A percentile compares a stretch with the other conserved stretches of the same genome.
phyloP scores from a whole-genome alignment of 2,113 vertebrate species.

The Phocoena sinus region DNA sequence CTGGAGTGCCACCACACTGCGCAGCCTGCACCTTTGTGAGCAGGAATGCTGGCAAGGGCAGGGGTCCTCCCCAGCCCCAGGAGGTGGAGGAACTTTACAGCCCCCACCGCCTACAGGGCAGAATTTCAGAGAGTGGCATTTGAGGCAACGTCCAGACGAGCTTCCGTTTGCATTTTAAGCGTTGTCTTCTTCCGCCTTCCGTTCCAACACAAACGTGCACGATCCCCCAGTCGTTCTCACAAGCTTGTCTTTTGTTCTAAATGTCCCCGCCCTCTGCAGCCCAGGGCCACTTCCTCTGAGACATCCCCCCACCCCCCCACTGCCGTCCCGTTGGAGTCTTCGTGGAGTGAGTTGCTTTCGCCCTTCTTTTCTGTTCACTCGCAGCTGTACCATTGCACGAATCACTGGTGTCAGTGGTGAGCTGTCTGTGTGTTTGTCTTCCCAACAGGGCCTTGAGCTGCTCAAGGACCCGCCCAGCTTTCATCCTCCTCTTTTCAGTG shows the following conservation, averaged over 20 bases:
- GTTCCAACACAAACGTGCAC: rapidly evolving
- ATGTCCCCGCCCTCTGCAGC: no score
- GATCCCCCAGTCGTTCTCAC: no score
- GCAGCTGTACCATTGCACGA: rapidly evolving
- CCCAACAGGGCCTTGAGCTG: background rate
- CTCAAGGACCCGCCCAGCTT: rapidly evolving
- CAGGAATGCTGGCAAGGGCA: background rate
- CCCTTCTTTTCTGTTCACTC: rapidly evolving
- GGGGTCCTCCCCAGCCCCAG: rapidly evolving
- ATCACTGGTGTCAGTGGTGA: rapidly evolving
- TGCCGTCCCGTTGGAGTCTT: no score
- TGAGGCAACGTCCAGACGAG: background rate
- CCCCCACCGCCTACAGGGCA: rapidly evolving
- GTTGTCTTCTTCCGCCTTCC: background rate
- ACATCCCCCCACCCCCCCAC: rapidly evolving
- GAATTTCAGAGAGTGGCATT: background rate
- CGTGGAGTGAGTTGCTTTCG: background rate
- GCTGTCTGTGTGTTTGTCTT: rapidly evolving
- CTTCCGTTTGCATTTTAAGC: background rate
- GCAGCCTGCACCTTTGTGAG: background rate
- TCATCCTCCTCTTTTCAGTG: rapidly evolving
- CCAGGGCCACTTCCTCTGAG: background rate
- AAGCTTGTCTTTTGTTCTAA: background rate
- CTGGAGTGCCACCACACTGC: no score
- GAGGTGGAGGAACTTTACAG: background rate